Evolutionary conservation across 1,140 invertebrate genomes (phyloP).

Genomic region (Chlorops oryzae): DNA sequence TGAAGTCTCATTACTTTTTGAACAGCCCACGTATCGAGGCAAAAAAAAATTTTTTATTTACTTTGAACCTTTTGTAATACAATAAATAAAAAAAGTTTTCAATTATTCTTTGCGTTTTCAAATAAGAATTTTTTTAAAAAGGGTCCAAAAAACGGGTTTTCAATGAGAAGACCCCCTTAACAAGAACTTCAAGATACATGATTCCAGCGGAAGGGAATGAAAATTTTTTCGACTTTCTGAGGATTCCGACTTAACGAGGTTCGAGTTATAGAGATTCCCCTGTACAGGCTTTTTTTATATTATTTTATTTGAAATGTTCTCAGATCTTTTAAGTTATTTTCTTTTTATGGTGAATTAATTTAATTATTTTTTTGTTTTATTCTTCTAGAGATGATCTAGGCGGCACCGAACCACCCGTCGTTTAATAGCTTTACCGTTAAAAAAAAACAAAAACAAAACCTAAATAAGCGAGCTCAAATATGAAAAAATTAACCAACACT

Average conservation of each 20-base stretch:
- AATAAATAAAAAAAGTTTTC: too few relatives aligned
- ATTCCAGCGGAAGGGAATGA: not conserved
- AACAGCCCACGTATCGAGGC: too few relatives aligned
- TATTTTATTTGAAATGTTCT: slow-evolving; percentile 9
- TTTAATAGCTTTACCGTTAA: slow-evolving; percentile 42
- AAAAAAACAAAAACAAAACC: slow-evolving; percentile 13
- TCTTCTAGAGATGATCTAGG: slow-evolving; percentile 26
- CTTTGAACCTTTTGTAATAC: too few relatives aligned
- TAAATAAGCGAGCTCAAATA: not conserved
- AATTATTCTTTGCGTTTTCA: too few relatives aligned
- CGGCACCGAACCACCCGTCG: slow-evolving; percentile 41
- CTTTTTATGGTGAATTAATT: slow-evolving; percentile 8
- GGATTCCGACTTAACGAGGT: not conserved
- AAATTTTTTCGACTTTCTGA: not conserved
- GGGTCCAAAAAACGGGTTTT: too few relatives aligned
- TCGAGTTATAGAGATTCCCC: too few relatives aligned
- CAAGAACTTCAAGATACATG: too few relatives aligned
- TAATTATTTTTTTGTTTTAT: slow-evolving; percentile 12
- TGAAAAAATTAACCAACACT: not conserved
- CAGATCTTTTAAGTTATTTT: slow-evolving; percentile 2
- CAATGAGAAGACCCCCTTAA: too few relatives aligned
- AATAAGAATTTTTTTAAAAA: too few relatives aligned
- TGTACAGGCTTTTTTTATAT: slow-evolving; percentile 3
- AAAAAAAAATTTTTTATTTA: too few relatives aligned
- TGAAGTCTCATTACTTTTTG: too few relatives aligned